A percentile compares a stretch with the other conserved stretches of the same genome.
These are phyloP conservation scores for Penaeus monodon DNA, from an alignment of 2,888 invertebrate species.

Conservation along the genomic window DNA sequence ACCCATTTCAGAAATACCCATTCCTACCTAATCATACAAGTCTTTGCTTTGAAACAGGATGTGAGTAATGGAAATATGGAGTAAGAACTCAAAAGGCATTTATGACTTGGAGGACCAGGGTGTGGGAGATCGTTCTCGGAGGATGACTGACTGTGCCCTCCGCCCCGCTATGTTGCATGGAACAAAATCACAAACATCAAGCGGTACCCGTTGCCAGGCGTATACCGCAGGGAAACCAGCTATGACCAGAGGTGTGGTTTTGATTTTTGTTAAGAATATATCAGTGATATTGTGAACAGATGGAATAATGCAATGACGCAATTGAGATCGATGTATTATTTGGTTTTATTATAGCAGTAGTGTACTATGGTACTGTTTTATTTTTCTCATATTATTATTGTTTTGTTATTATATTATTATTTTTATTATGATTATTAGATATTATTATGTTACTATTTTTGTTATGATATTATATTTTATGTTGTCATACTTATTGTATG, in stretches of 20 bases:
- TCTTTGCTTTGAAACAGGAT: slow-evolving; percentile 78
- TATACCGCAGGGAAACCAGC: slow-evolving; percentile 97
- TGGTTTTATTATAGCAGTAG: no score
- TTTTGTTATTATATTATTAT: no score
- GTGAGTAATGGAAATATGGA: slow-evolving; percentile 97
- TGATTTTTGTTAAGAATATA: neutral
- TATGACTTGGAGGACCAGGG: slow-evolving; percentile 99
- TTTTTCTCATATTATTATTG: no score
- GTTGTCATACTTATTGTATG: no score
- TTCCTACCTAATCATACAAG: no score
- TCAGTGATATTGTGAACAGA: no score
- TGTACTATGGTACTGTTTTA: no score
- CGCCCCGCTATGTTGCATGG: slow-evolving; percentile 97
- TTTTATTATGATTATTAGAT: no score
- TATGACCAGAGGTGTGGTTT: slow-evolving; percentile 84
- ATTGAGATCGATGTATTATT: neutral
- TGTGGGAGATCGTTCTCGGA: slow-evolving; percentile 94
- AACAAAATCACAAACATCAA: slow-evolving; percentile 94
- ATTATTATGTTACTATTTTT: no score
- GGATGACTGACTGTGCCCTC: slow-evolving; percentile 98
- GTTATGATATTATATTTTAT: no score
- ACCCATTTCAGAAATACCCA: no score
- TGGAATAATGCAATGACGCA: no score
- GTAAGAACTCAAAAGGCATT: slow-evolving; percentile 98
- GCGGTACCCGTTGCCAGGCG: slow-evolving; percentile 97